These are phyloP conservation scores for Leptonema lineaticorne DNA, from an alignment of 1,140 invertebrate genomes.

Conservation along the genomic window DNA sequence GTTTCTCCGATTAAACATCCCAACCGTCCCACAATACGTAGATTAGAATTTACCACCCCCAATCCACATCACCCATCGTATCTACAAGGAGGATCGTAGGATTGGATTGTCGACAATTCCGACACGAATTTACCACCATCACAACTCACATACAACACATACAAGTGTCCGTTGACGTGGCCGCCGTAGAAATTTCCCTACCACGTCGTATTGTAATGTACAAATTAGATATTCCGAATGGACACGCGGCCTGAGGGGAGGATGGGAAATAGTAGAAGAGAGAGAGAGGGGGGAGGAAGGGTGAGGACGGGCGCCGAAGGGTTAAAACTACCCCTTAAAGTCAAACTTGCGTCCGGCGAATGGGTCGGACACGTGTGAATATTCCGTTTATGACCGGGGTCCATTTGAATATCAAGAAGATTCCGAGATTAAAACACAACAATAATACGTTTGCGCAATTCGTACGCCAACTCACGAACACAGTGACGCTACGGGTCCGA, in stretches of 20 bases:
- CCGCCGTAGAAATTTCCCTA: not conserved
- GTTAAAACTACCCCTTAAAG: slow-evolving; percentile 3
- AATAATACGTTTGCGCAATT: not conserved
- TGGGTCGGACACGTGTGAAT: slow-evolving; percentile 7
- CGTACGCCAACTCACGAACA: no score
- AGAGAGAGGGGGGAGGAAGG: not conserved
- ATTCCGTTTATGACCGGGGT: slow-evolving; percentile 10
- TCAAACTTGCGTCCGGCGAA: slow-evolving; percentile 8
- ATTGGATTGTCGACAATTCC: slow-evolving; percentile 3
- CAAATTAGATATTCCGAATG: slow-evolving; percentile 43
- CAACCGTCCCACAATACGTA: not conserved
- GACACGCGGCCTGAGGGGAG: slow-evolving; percentile 26
- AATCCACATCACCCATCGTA: not conserved
- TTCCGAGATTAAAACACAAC: not conserved
- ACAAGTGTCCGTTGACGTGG: no score
- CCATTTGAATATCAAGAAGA: slow-evolving; percentile 14
- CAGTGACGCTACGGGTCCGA: no score
- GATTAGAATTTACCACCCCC: slow-evolving; percentile 39
- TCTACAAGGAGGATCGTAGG: slow-evolving; percentile 1
- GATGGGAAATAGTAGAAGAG: not conserved
- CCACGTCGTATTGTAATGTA: slow-evolving; percentile 39
- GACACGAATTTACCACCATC: not conserved
- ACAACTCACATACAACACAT: no score
- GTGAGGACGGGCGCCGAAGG: not conserved
- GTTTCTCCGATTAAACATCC: not conserved